Evolutionary conservation across 2,797 vertebrate genomes (phyloP).

Genomic region (Liparis tanakae): DNA sequence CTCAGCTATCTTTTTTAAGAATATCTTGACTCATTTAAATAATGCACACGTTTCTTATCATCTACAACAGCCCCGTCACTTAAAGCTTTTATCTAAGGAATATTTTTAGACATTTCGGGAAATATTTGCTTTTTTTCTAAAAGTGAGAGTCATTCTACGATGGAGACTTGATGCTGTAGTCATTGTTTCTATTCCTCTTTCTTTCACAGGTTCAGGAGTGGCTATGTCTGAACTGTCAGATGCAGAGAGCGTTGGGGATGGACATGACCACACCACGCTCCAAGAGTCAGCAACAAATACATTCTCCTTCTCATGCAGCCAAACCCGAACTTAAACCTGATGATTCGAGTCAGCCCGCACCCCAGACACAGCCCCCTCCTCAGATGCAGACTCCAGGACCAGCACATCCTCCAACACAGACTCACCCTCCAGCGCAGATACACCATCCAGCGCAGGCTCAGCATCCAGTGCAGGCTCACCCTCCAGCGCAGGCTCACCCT

Average conservation of each 20-base stretch:
- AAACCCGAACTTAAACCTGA: conserved; percentile 86
- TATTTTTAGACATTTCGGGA: neutral
- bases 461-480: conserved; percentile 22
- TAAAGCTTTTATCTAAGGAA: neutral
- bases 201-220: conserved; percentile 92
- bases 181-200: conserved; percentile 25
- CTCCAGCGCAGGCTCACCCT: conserved; percentile 44
- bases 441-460: conserved; percentile 46
- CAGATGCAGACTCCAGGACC: conserved; percentile 63
- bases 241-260: conserved; percentile 98
- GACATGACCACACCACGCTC: conserved; percentile 98
- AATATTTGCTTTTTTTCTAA: neutral
- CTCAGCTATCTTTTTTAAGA: neutral
- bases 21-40: neutral
- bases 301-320: conserved; percentile 91
- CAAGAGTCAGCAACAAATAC: conserved; percentile 98
- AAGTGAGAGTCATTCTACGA: neutral
- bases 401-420: conserved; percentile 37
- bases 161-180: neutral
- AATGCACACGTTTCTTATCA: neutral
- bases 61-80: neutral
- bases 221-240: conserved; percentile 99
- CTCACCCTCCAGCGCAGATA: conserved; percentile 52
- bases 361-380: conserved; percentile 57
- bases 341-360: conserved; percentile 58